Evolutionary conservation across 1,140 invertebrate genomes (phyloP).

Genomic region (Caenorhabditis latens): DNA sequence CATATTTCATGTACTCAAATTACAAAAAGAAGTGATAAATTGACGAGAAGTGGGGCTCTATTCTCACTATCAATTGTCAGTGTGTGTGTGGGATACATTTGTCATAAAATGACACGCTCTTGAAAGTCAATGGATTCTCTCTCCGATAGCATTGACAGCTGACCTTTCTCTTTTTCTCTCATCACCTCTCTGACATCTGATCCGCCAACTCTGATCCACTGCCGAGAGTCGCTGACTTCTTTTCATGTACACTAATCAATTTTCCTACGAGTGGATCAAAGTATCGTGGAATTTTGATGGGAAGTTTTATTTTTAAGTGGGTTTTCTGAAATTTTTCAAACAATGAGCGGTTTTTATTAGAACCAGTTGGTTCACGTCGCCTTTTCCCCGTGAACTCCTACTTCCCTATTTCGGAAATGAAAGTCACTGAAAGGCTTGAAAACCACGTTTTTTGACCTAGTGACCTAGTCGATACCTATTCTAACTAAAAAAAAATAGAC

Average conservation of each 20-base stretch:
- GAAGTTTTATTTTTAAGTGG: neutral
- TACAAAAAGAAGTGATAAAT: neutral
- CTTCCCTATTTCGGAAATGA: too few species aligned
- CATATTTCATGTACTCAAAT: neutral
- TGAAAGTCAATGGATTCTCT: neutral
- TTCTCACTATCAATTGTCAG: conserved; percentile 18
- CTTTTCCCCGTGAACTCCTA: too few species aligned
- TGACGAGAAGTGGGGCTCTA: neutral
- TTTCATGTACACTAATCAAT: conserved; percentile 45
- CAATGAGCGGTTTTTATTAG: too few species aligned
- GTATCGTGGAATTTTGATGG: neutral
- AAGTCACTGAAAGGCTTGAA: too few species aligned
- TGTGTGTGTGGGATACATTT: conserved; percentile 15
- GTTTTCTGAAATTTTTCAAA: too few species aligned
- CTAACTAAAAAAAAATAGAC: too few species aligned
- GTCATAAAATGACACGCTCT: conserved; percentile 48
- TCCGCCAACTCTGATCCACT: conserved; percentile 38
- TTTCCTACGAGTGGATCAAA: conserved; percentile 18
- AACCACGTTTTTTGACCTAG: too few species aligned
- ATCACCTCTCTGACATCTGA: conserved; percentile 13
- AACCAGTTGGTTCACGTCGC: too few species aligned
- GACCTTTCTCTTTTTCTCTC: conserved; percentile 52
- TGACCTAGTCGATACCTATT: too few species aligned
- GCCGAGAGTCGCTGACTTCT: neutral
- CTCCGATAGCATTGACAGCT: conserved; percentile 14